Evolutionary conservation across 2,888 invertebrate genomes (phyloP), one percentile per base, ranked within the genome.

Genomic region (Amblyjoppa fuscipennis): DNA sequence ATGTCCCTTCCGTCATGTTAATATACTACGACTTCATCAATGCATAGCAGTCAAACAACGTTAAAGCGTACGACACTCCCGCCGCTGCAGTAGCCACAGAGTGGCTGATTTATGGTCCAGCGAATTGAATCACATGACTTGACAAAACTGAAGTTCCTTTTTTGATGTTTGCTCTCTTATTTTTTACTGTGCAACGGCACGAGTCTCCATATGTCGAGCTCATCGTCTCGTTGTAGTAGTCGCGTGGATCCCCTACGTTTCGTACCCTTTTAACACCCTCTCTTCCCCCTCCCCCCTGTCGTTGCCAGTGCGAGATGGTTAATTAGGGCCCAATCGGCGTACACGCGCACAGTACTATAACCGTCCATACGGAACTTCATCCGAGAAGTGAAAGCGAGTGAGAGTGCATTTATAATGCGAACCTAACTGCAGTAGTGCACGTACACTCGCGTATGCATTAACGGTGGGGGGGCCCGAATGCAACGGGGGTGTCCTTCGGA

Each of bases 71-170:
- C 25, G 31, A 13, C 25, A 69, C 25, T 41, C 64, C 28, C 45
- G 76, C 70, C 53, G 53, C 76, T 56, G 13, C 20, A 28, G 34
- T 64, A 34, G 38, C 53, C 45, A 16, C 66, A 77, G 69, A 79
- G 78, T 66, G 73, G 25, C 86, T 85, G 87, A 88, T 88, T 79
- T 61, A 88, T 85, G 82, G 74, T 82, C 41, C 81, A 69, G 64
- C 59, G 80, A 82, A 89, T 89, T 87, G 87, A 84, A 86, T 80
- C 78, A 59, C 51, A 86, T 89, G 88, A 89, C 88, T 87, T 85
- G 74, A 83, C 74, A 80, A 70, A 79, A 56, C 53, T 53, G 59
- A 6, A 71, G 34, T 45, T 74, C 31, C 9, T 41, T 68, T 34
- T 82, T 45, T 66, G 71, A 64, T 68, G 41, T 51, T 31, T 45